Evolutionary conservation across 2,888 invertebrate species (phyloP), one percentile per base, ranked within the genome.

Genomic region (Coelopa pilipes): DNA sequence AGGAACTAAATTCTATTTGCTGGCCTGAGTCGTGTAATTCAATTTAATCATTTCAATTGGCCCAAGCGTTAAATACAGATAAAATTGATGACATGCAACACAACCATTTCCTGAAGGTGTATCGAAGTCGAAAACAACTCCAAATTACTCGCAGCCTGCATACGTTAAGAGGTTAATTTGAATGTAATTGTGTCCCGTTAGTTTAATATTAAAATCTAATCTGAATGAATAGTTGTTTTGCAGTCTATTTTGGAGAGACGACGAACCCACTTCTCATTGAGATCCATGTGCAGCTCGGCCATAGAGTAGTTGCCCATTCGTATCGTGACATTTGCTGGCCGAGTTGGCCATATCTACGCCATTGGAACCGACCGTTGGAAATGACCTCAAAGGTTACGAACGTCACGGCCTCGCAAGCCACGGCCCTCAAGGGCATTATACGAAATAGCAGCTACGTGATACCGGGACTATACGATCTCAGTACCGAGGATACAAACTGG

Each of bases 401-500:
- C 80, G 80, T 78, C 50, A 82, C 86, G 17, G 83, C 83, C 12
- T 80, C 83, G 7, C 86, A 85, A 74, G 80, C 83, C 34, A 81
- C 81, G 2, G 85, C 84, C 0, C 72, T 87, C n/a, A 86, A 86
- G 70, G 84, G 86, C 19, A 78, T 85, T 2, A 76, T 80, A 15
- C 81, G 86, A 13, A 88, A 86, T 73, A 86, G 86, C 76, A 87
- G 86, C 73, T 88, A 88, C 81, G 86, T 88, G 15, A 87, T 89
- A 75, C 89, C 92, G 0, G 92, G 92, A 66, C 88, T 90, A 17
- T 93, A 90, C 81, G 89, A 90, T 81, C 90, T 94, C 49, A 92
- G 90, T 75, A 90, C 90, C 10, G 96, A 95, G 84, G 96, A 96
- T 83, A 93, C 95, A 13, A 94, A 94, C 80, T 96, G 96, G 96